Conservation (phyloP, 2,888 invertebrate species). For the Stenodera caucasica region DNA sequence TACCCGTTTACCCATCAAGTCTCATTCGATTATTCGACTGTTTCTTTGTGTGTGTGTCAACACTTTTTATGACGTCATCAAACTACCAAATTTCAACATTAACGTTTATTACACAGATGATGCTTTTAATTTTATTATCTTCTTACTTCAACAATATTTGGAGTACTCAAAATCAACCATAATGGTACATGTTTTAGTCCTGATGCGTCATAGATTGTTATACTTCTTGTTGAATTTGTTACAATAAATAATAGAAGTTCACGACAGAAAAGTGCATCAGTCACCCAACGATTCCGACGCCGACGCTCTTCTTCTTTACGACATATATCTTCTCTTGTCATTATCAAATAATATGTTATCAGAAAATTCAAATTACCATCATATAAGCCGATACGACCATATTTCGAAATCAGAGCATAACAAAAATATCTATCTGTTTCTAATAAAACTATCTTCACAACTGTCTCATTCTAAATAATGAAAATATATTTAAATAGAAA, state of each 20-base stretch:
- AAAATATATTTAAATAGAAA: constrained; percentile 27
- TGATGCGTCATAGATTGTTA: constrained; percentile 64
- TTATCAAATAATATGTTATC: constrained; percentile 59
- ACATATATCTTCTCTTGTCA: constrained; percentile 58
- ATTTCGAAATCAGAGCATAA: constrained; percentile 62
- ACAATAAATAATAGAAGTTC: constrained; percentile 61
- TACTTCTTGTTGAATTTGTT: constrained; percentile 63
- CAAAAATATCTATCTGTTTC: constrained; percentile 64
- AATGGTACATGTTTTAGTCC: constrained; percentile 62
- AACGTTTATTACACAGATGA: no score
- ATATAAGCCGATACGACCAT: constrained; percentile 64
- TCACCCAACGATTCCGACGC: constrained; percentile 60
- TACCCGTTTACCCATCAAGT: no score
- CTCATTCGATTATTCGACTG: no score
- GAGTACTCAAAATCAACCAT: constrained; percentile 62
- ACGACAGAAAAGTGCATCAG: constrained; percentile 63
- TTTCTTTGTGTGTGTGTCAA: no score
- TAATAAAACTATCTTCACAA: constrained; percentile 60
- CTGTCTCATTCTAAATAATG: constrained; percentile 63
- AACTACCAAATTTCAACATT: no score
- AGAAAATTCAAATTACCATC: constrained; percentile 60
- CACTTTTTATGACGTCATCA: no score
- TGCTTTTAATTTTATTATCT: no score
- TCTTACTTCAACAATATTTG: constrained; percentile 60
- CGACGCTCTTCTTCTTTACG: constrained; percentile 50